Conservation (phyloP, 2,797 vertebrate genomes). For the Microctenopoma lineatum region DNA sequence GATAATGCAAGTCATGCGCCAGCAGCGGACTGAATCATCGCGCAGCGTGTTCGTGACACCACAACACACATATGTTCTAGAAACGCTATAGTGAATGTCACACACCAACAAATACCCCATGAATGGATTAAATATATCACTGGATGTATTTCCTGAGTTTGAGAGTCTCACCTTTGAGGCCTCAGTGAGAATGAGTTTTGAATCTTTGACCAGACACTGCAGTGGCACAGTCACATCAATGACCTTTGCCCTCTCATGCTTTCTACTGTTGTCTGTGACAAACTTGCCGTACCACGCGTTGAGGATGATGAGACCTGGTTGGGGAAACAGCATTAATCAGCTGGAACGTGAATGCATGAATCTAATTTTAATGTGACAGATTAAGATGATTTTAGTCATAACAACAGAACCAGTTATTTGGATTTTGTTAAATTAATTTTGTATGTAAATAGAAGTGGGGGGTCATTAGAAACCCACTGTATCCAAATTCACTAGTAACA, state of each 20-base stretch:
- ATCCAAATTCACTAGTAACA: conserved; percentile 21
- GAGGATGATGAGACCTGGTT: conserved; percentile 92
- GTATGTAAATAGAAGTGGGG: conserved; percentile 8
- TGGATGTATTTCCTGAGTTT: neutral
- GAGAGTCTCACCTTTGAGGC: conserved; percentile 89
- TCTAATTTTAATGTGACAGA: neutral
- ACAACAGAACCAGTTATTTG: too few relatives aligned
- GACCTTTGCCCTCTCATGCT: conserved; percentile 93
- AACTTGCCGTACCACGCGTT: conserved; percentile 99
- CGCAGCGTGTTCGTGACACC: neutral
- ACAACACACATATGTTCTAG: too few relatives aligned
- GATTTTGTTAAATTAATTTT: too few relatives aligned
- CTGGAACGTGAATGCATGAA: neutral
- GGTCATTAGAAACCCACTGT: conserved; percentile 37
- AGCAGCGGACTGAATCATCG: conserved; percentile 26
- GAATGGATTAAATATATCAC: neutral
- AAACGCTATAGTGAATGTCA: too few relatives aligned
- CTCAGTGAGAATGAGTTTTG: conserved; percentile 98
- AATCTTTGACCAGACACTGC: conserved; percentile 98
- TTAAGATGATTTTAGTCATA: neutral
- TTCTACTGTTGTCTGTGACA: conserved; percentile 94
- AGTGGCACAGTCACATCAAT: conserved; percentile 97
- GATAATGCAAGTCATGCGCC: conserved; percentile 31
- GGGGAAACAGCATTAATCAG: conserved; percentile 11
- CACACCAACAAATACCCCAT: neutral